phyloP scores from a whole-genome alignment of 2,113 vertebrate species.

The Hepsetus odoe region DNA sequence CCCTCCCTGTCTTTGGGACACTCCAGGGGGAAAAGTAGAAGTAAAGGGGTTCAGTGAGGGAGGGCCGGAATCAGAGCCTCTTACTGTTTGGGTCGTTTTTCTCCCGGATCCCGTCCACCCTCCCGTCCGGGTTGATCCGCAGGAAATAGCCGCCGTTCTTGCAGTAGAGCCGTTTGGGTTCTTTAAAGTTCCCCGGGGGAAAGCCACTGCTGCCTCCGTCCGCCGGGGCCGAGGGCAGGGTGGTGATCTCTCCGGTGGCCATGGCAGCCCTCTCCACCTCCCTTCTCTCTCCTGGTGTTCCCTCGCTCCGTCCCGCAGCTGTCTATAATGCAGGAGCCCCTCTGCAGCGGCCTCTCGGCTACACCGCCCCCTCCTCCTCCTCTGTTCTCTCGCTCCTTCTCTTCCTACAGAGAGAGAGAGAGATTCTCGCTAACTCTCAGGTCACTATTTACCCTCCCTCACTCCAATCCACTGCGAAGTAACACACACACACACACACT shows the following conservation, averaged over 20 bases:
- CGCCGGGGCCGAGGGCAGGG: slow-evolving; percentile 82
- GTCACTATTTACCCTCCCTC: slow-evolving; percentile 55
- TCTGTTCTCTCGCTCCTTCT: slow-evolving; percentile 53
- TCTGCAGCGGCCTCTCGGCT: slow-evolving; percentile 27
- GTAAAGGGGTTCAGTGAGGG: no score
- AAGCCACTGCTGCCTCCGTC: slow-evolving; percentile 81
- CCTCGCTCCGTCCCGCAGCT: slow-evolving; percentile 15
- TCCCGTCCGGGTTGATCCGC: slow-evolving; percentile 88
- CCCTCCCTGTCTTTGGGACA: neutral
- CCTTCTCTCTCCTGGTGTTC: slow-evolving; percentile 56
- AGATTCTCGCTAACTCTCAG: slow-evolving; percentile 62
- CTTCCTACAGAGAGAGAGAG: slow-evolving; percentile 23
- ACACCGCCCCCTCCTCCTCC: slow-evolving; percentile 38
- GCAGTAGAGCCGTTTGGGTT: slow-evolving; percentile 94
- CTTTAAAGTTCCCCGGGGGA: slow-evolving; percentile 87
- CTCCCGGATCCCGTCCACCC: slow-evolving; percentile 92
- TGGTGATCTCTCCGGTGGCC: slow-evolving; percentile 86
- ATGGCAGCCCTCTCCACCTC: slow-evolving; percentile 64
- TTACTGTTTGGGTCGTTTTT: slow-evolving; percentile 94
- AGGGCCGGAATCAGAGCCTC: slow-evolving; percentile 57
- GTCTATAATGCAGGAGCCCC: slow-evolving; percentile 15
- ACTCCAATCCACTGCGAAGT: slow-evolving; percentile 23
- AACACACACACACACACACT: neutral
- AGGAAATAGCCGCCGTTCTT: slow-evolving; percentile 97
- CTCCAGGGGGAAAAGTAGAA: slow-evolving; percentile 9